Conservation (phyloP, 2,797 vertebrate species). For the Smutsia gigantea region DNA sequence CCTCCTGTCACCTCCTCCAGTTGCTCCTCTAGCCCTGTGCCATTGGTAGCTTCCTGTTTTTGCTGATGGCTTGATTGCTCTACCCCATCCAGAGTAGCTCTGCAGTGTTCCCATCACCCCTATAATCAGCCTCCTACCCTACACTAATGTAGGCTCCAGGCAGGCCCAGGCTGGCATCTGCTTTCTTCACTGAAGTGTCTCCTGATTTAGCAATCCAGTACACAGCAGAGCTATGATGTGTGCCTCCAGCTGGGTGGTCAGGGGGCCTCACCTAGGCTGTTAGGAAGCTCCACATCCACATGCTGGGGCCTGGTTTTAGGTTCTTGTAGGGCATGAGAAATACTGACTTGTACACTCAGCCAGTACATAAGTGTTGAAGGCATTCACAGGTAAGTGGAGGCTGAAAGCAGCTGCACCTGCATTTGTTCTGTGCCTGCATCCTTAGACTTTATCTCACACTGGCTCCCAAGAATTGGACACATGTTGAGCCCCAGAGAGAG, state of each 20-base stretch:
- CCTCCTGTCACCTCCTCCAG: rapidly evolving
- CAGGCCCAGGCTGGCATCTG: neutral
- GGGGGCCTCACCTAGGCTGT: neutral
- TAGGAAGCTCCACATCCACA: too few relatives aligned
- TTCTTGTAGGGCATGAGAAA: neutral
- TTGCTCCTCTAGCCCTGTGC: neutral
- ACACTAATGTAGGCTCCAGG: too few relatives aligned
- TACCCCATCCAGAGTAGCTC: neutral
- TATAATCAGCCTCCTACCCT: rapidly evolving
- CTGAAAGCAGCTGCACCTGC: neutral
- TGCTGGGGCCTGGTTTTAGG: too few relatives aligned
- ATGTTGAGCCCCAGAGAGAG: neutral
- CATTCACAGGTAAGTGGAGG: too few relatives aligned
- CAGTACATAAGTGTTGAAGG: neutral
- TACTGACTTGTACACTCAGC: too few relatives aligned
- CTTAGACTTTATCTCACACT: neutral
- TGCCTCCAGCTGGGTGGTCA: neutral
- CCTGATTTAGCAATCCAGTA: neutral
- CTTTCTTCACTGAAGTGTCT: neutral
- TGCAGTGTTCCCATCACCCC: neutral
- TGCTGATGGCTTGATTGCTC: neutral
- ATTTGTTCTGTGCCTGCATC: too few relatives aligned
- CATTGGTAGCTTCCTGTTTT: neutral
- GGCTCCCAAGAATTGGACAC: neutral
- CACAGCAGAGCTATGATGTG: neutral